These are phyloP conservation scores for Tribolium madens DNA, from an alignment of 1,140 invertebrate genomes.

Conservation along the genomic window DNA sequence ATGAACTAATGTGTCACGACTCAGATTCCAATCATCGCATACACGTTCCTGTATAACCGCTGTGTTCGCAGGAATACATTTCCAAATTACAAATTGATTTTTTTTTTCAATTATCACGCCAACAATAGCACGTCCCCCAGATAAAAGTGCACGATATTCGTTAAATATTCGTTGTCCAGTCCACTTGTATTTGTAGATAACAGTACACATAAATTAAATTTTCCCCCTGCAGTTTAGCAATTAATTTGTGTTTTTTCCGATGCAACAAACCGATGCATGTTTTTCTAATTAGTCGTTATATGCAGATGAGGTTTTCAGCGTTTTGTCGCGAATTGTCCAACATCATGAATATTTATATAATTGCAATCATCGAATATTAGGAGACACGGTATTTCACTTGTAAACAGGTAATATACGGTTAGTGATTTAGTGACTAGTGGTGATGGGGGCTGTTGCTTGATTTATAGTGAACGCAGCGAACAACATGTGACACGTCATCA, in stretches of 20 bases:
- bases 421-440: conserved; percentile 43
- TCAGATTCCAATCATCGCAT: conserved; percentile 5
- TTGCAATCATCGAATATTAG: conserved; percentile 5
- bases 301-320: not conserved
- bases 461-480: conserved; percentile 40
- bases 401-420: conserved; percentile 41
- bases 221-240: not conserved
- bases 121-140: not conserved
- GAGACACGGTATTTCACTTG: conserved; percentile 20
- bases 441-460: conserved; percentile 24
- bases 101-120: not conserved
- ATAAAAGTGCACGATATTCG: not conserved
- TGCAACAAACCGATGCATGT: not conserved
- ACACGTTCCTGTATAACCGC: not conserved
- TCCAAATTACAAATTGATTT: not conserved
- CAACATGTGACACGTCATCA: conserved; percentile 49
- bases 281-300: not conserved
- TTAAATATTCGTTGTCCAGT: too few relatives aligned
- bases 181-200: not conserved
- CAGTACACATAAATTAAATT: not conserved
- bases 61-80: not conserved
- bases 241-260: not conserved
- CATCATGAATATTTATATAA: conserved; percentile 17
- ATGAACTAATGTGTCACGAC: conserved; percentile 14
- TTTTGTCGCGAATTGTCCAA: not conserved